These are phyloP conservation scores for Caenorhabditis imperialis DNA, from an alignment of 2,888 invertebrate species.

Conservation along the genomic window DNA sequence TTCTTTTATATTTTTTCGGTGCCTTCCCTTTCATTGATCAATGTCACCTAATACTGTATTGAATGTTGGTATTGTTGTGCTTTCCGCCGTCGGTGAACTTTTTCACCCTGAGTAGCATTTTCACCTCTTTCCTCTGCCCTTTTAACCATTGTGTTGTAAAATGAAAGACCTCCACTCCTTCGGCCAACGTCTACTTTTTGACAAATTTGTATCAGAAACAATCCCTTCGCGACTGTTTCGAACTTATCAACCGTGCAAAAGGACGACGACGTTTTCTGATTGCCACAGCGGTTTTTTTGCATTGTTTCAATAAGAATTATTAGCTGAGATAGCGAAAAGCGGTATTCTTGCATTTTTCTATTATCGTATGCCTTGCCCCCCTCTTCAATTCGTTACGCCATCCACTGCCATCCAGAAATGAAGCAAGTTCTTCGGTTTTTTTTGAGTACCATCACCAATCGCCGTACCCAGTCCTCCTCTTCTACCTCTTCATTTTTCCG, in stretches of 20 bases:
- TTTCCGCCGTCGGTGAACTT: too few relatives aligned
- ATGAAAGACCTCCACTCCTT: slow-evolving; percentile 21
- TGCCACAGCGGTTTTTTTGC: background rate
- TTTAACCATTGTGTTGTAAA: slow-evolving; percentile 31
- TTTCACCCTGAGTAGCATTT: too few relatives aligned
- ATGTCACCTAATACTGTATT: slow-evolving; percentile 18
- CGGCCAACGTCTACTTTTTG: slow-evolving; percentile 17
- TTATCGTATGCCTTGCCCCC: slow-evolving; percentile 6
- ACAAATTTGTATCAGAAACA: slow-evolving; percentile 1
- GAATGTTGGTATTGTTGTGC: slow-evolving; percentile 13
- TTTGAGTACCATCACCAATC: slow-evolving; percentile 39
- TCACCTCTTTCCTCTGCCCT: slow-evolving; percentile 5
- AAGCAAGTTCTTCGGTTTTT: slow-evolving; percentile 48
- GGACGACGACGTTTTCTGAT: background rate
- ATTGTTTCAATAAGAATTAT: slow-evolving; percentile 9
- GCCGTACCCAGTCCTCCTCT: slow-evolving; percentile 47
- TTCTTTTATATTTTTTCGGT: background rate
- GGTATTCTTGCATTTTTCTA: slow-evolving; percentile 26
- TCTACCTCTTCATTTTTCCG: slow-evolving; percentile 8
- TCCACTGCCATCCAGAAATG: slow-evolving; percentile 23
- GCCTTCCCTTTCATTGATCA: background rate
- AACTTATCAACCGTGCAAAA: slow-evolving; percentile 10
- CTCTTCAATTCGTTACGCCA: slow-evolving; percentile 33
- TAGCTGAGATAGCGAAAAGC: slow-evolving; percentile 26
- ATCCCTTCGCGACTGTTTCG: background rate